Conservation (phyloP, 2,113 vertebrate species). For the Catharus minimus region DNA sequence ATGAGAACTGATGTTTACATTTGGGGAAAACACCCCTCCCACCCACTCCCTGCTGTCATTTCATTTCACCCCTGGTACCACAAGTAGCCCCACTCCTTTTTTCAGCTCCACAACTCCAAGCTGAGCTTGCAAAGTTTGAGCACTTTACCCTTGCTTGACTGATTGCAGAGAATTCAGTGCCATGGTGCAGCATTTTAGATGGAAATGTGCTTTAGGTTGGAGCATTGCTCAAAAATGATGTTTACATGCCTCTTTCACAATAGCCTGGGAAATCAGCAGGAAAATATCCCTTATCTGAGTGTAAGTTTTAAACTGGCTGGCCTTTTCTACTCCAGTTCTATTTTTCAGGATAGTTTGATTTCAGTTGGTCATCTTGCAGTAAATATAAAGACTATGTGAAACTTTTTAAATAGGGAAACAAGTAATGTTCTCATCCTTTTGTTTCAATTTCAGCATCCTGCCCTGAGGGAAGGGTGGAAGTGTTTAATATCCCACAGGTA, state of each 20-base stretch:
- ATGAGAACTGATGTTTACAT: constrained; percentile 23
- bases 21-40: background rate
- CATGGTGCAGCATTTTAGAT: background rate
- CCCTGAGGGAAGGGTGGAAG: background rate
- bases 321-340: background rate
- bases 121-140: constrained; percentile 32
- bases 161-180: constrained; percentile 10
- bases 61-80: background rate
- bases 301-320: background rate
- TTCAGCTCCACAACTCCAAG: background rate
- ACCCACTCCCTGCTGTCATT: background rate
- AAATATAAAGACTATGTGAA: background rate
- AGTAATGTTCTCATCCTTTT: background rate
- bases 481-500: background rate
- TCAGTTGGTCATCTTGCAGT: background rate
- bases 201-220: background rate
- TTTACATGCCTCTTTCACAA: background rate
- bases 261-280: background rate
- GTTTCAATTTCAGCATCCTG: background rate
- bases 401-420: background rate
- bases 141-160: constrained; percentile 37
- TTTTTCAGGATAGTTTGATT: constrained; percentile 15
- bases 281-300: background rate
- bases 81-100: background rate
- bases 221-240: background rate